phyloP scores from a whole-genome alignment of 2,113 vertebrate genomes.

The Grus americana region DNA sequence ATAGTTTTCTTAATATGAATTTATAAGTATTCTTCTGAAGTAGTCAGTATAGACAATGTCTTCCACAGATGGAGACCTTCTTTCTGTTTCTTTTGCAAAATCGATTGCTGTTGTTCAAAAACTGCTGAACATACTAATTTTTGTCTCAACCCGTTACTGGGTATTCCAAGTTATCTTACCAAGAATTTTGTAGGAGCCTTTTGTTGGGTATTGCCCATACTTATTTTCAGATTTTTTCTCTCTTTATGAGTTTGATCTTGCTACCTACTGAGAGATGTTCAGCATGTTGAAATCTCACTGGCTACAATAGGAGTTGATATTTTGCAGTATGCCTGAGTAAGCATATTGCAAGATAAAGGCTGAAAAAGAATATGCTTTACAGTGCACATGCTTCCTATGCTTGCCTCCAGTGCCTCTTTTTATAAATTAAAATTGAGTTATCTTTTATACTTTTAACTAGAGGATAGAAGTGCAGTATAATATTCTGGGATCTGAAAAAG shows the following conservation, averaged over 20 bases:
- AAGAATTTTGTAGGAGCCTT: not conserved
- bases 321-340: not conserved
- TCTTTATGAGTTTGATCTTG: not conserved
- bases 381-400: not conserved
- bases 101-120: not conserved
- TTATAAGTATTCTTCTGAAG: not conserved
- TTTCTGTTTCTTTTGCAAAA: not conserved
- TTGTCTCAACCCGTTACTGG: not conserved
- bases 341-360: not conserved
- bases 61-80: not conserved
- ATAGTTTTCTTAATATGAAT: not conserved
- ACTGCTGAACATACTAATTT: not conserved
- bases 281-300: not conserved
- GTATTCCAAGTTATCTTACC: not conserved
- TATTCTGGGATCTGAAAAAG: not conserved
- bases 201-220: not conserved
- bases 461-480: not conserved
- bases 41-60: not conserved
- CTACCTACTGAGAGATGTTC: not conserved
- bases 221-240: not conserved
- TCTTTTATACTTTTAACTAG: not conserved
- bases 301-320: not conserved
- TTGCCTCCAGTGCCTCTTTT: not conserved
- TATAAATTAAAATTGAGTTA: not conserved
- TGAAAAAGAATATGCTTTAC: not conserved